phyloP scores from a whole-genome alignment of 2,888 invertebrate species.

The Xestia sexstrigata region DNA sequence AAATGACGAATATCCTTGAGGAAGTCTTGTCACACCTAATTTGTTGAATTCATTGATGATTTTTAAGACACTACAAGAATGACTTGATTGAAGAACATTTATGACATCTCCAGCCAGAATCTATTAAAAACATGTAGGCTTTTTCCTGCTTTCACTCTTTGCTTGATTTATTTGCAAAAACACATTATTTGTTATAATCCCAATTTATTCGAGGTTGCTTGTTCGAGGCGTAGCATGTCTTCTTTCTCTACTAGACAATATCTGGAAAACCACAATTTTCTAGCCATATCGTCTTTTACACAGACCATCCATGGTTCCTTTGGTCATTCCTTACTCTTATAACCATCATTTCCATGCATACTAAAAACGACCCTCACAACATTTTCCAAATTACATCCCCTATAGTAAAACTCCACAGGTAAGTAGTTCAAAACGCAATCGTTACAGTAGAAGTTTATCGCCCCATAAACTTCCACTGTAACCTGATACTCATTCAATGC shows the following conservation, averaged over 20 bases:
- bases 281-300: not conserved
- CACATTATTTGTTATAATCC: too few relatives aligned
- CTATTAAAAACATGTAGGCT: not conserved
- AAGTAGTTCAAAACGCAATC: not conserved
- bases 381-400: too few relatives aligned
- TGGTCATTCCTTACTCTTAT: not conserved
- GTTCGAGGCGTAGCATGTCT: not conserved
- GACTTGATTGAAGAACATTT: not conserved
- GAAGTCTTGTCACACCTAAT: not conserved
- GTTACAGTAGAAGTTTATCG: too few relatives aligned
- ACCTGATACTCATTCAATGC: constrained; percentile 50
- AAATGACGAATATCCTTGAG: not conserved
- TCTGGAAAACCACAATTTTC: not conserved
- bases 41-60: not conserved
- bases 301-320: not conserved
- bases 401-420: not conserved
- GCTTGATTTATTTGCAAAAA: not conserved
- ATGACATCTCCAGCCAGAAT: not conserved
- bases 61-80: not conserved
- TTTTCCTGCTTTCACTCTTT: not conserved
- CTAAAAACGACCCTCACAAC: not conserved
- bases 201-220: not conserved
- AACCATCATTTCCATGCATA: not conserved
- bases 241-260: not conserved
- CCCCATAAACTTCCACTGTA: constrained; percentile 25